phyloP scores from a whole-genome alignment of 2,113 vertebrate species.

The Clarias batrachus region DNA sequence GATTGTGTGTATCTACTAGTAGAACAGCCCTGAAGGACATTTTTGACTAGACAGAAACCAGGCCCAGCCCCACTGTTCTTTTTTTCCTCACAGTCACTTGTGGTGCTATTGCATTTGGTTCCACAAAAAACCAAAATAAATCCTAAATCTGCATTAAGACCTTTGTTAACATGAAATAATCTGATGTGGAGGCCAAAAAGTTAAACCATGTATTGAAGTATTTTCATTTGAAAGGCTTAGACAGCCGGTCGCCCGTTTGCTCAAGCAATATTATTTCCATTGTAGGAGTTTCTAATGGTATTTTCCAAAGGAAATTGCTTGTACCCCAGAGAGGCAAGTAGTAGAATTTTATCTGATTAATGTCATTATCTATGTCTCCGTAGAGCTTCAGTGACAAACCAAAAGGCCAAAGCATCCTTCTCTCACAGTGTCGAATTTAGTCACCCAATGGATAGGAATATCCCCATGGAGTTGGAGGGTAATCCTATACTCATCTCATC shows the following conservation, averaged over 20 bases:
- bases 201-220: neutral
- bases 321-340: constrained; percentile 23
- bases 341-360: constrained; percentile 40
- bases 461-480: constrained; percentile 46
- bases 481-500: constrained; percentile 57
- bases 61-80: neutral
- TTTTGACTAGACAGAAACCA: neutral
- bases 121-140: neutral
- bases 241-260: neutral
- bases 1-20: too few species aligned
- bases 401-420: constrained; percentile 41
- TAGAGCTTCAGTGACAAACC: constrained; percentile 38
- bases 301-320: constrained; percentile 23
- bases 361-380: constrained; percentile 30
- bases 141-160: neutral
- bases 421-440: constrained; percentile 55
- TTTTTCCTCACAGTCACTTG: neutral
- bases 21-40: neutral
- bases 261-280: constrained; percentile 2
- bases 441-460: constrained; percentile 48
- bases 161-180: neutral
- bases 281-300: neutral
- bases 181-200: neutral
- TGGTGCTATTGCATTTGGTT: neutral
- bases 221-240: neutral